Evolutionary conservation across 2,888 invertebrate genomes (phyloP).

Genomic region (Priocnemis perturbator): DNA sequence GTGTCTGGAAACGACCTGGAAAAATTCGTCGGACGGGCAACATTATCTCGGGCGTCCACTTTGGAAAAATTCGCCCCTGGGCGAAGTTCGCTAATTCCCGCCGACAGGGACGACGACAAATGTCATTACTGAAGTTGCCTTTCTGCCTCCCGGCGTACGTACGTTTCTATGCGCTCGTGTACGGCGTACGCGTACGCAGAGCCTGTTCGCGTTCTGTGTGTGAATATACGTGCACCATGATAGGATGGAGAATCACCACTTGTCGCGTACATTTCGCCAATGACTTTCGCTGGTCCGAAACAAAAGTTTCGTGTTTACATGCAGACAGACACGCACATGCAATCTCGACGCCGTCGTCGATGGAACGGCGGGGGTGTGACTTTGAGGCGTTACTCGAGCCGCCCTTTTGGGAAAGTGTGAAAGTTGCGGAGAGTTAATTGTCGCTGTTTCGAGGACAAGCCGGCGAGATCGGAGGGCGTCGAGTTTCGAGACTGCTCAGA

Average conservation of each 20-base stretch:
- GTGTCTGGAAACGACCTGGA: too few relatives aligned
- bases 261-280: conserved; percentile 21
- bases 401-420: too few relatives aligned
- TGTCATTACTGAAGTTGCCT: conserved; percentile 57
- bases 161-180: not conserved
- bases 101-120: conserved; percentile 53
- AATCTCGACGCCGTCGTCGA: too few relatives aligned
- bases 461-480: too few relatives aligned
- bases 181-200: conserved; percentile 18
- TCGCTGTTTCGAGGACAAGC: too few relatives aligned
- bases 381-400: too few relatives aligned
- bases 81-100: conserved; percentile 52
- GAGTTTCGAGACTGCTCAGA: too few relatives aligned
- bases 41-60: conserved; percentile 15
- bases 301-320: conserved; percentile 49
- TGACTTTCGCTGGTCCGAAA: conserved; percentile 35
- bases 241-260: not conserved
- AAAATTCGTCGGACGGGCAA: conserved; percentile 7
- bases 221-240: too few relatives aligned
- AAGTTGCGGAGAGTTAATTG: too few relatives aligned
- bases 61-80: conserved; percentile 36
- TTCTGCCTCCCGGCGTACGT: conserved; percentile 21
- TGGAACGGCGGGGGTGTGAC: too few relatives aligned
- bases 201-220: too few relatives aligned
- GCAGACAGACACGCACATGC: not conserved